A percentile compares a stretch with the other conserved stretches of the same genome.
These are phyloP conservation scores for Anhinga rufa DNA, from an alignment of 2,113 vertebrate species.

Conservation along the genomic window DNA sequence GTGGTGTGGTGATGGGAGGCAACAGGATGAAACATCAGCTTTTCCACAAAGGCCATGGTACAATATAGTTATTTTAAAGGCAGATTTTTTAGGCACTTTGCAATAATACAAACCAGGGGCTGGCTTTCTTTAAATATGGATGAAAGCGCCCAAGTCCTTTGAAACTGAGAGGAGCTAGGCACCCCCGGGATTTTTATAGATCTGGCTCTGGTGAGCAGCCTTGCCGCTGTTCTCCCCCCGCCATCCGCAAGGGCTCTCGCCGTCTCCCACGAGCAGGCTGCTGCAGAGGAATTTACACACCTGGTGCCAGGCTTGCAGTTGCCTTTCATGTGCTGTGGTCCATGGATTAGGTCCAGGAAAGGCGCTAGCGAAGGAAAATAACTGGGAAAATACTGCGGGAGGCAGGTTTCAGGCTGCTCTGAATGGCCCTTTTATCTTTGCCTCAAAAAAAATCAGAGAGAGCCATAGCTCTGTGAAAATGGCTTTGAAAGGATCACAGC, in stretches of 20 bases:
- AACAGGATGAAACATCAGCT: neutral
- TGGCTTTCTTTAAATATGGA: neutral
- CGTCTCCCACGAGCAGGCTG: neutral
- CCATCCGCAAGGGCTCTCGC: neutral
- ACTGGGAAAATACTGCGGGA: slow-evolving; percentile 8
- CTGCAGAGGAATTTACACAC: neutral
- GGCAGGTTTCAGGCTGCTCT: neutral
- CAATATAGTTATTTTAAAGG: neutral
- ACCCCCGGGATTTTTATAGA: neutral
- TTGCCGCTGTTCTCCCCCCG: neutral
- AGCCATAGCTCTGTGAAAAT: neutral
- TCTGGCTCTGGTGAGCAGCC: neutral
- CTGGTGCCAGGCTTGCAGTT: neutral
- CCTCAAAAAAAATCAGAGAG: neutral
- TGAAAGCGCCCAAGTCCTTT: neutral
- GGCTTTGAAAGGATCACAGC: neutral
- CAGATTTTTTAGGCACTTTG: neutral
- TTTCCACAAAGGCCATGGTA: neutral
- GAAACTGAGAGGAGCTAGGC: neutral
- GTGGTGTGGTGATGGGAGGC: neutral
- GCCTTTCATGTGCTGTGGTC: slow-evolving; percentile 31
- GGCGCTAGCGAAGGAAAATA: neutral
- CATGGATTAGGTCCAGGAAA: slow-evolving; percentile 26
- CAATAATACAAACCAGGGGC: neutral
- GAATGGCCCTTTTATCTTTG: slow-evolving; percentile 38